These are phyloP conservation scores for Hydrozoanthus tunicans DNA, from an alignment of 64 coral and sea anemone species.

Conservation along the genomic window DNA sequence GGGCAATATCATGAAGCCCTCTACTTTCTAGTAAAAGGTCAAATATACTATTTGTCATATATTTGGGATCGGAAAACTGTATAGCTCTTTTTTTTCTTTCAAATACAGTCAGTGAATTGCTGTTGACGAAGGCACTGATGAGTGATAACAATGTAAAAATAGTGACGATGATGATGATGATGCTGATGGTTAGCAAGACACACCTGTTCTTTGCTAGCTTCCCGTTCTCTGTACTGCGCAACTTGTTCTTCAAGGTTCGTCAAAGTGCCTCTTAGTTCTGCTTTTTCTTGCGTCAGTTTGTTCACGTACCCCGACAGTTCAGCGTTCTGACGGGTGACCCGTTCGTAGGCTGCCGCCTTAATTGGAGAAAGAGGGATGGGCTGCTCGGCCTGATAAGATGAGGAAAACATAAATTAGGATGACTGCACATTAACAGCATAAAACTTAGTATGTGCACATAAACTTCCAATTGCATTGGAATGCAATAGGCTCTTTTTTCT, in stretches of 20 bases:
- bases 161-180: not conserved
- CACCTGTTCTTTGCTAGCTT: slow-evolving; percentile 76
- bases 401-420: not conserved
- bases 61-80: too few species aligned
- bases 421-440: too few species aligned
- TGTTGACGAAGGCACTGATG: not conserved
- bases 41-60: too few species aligned
- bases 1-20: too few species aligned
- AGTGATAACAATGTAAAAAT: not conserved
- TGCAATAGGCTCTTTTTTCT: too few species aligned
- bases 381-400: slow-evolving; percentile 62
- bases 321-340: slow-evolving; percentile 84
- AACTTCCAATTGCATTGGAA: too few species aligned
- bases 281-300: slow-evolving; percentile 94
- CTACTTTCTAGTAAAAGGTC: too few species aligned
- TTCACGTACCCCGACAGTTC: slow-evolving; percentile 81
- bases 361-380: slow-evolving; percentile 89
- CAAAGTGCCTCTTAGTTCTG: slow-evolving; percentile 77
- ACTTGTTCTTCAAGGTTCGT: slow-evolving; percentile 87
- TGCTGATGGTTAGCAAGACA: not conserved
- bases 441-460: too few species aligned
- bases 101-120: too few species aligned
- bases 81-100: too few species aligned
- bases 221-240: slow-evolving; percentile 86
- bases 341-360: slow-evolving; percentile 88